Percentiles rank a stretch among this genome's conserved stretches.
Conservation (phyloP, 2,113 vertebrate species). For the Paradoxurus hermaphroditus region DNA sequence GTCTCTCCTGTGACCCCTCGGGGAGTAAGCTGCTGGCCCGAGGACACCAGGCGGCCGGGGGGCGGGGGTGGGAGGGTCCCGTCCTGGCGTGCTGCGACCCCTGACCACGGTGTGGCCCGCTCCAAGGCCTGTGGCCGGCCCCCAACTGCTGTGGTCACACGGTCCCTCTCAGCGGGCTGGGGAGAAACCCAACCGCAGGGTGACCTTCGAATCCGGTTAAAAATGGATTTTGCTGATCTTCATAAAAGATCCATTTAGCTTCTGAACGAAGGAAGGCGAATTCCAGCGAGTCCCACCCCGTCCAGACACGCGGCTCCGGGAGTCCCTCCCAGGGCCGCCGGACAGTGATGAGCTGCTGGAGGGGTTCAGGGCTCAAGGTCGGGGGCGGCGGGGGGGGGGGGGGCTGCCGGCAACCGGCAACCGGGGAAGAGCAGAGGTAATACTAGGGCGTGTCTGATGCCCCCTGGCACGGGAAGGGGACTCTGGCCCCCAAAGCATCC, state of each 20-base stretch:
- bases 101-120: accelerated
- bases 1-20: not conserved
- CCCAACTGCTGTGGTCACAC: accelerated
- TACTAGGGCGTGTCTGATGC: not conserved
- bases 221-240: constrained; percentile 62
- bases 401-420: not conserved
- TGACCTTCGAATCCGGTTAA: constrained; percentile 59
- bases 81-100: accelerated
- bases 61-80: too few relatives aligned
- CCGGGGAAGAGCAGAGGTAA: accelerated
- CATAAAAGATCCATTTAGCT: constrained; percentile 45
- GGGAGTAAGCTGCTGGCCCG: not conserved
- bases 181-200: not conserved
- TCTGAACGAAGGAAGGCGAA: not conserved
- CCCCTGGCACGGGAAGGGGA: not conserved
- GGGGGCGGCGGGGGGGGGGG: too few relatives aligned
- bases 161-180: accelerated
- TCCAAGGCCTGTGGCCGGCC: not conserved
- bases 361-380: not conserved
- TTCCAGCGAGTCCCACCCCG: not conserved
- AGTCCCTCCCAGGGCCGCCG: not conserved
- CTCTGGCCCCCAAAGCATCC: not conserved
- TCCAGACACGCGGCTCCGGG: accelerated
- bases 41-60: not conserved
- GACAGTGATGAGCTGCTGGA: accelerated